A percentile compares a stretch with the other conserved stretches of the same genome.
Conservation (phyloP, 2,888 invertebrate species). For the Asteroscopus sphinx region DNA sequence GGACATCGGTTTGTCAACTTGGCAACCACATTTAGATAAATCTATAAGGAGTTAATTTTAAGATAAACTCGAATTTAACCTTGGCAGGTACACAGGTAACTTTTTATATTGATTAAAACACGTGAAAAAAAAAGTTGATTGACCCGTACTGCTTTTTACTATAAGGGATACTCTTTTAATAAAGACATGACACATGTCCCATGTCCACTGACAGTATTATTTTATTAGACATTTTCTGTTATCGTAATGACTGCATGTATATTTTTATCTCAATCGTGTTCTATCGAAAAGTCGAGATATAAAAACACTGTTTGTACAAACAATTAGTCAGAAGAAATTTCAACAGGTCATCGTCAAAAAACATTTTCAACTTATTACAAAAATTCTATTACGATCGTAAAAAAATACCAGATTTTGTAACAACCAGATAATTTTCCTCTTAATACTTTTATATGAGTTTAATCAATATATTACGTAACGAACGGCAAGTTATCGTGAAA, state of each 20-base stretch:
- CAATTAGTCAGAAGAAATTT: too few relatives aligned
- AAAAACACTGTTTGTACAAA: constrained; percentile 4
- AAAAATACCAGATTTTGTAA: constrained; percentile 50
- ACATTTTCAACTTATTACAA: background rate
- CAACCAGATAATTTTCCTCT: constrained; percentile 52
- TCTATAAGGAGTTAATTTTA: too few relatives aligned
- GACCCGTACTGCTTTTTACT: too few relatives aligned
- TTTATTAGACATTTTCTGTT: constrained; percentile 37
- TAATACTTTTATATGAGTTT: constrained; percentile 55
- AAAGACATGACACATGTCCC: constrained; percentile 52
- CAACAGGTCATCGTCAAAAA: too few relatives aligned
- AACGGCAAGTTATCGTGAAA: constrained; percentile 57
- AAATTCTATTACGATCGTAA: constrained; percentile 59
- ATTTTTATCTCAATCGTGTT: too few relatives aligned
- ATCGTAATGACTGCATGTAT: constrained; percentile 19
- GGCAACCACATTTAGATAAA: too few relatives aligned
- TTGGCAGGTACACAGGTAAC: too few relatives aligned
- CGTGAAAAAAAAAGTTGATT: too few relatives aligned
- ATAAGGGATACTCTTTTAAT: constrained; percentile 51
- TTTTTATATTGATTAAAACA: too few relatives aligned
- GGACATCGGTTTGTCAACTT: too few relatives aligned
- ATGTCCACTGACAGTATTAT: constrained; percentile 43
- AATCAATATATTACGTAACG: constrained; percentile 56
- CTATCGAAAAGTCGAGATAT: constrained; percentile 25
- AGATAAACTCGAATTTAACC: too few relatives aligned